Evolutionary conservation across 2,113 vertebrate species (phyloP).

Genomic region (Bambusicola thoracicus): DNA sequence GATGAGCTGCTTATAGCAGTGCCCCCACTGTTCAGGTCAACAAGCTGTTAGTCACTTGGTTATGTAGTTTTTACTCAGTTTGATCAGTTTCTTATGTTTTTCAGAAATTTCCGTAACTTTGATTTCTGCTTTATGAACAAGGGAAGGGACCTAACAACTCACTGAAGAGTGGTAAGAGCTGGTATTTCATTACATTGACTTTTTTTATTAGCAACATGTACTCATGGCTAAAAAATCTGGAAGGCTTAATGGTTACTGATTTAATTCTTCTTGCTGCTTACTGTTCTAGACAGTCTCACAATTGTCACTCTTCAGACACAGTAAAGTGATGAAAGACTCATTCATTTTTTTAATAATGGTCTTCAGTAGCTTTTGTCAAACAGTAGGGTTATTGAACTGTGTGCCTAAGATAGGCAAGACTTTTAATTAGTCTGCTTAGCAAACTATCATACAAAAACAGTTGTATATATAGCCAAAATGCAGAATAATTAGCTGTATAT

Average conservation of each 20-base stretch:
- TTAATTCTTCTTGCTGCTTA: background rate
- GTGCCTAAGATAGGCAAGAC: background rate
- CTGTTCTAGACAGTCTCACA: background rate
- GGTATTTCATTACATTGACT: background rate
- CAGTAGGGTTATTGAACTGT: background rate
- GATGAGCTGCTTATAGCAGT: background rate
- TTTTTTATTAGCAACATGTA: background rate
- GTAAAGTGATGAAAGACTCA: background rate
- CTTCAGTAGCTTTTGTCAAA: background rate
- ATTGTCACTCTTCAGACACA: background rate
- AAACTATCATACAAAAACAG: background rate
- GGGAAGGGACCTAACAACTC: background rate
- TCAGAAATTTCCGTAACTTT: background rate
- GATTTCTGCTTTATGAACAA: conserved; percentile 18
- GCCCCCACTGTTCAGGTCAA: background rate
- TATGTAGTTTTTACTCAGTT: background rate
- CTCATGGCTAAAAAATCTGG: background rate
- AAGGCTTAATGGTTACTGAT: background rate
- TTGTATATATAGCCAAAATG: background rate
- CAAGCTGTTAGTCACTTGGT: background rate
- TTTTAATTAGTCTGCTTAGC: background rate
- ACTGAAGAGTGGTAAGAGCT: conserved; percentile 22
- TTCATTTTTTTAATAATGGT: background rate
- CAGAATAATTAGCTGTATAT: background rate
- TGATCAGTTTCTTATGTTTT: conserved; percentile 17